A percentile compares a stretch with the other conserved stretches of the same genome.
Conservation (phyloP, 1,140 invertebrate genomes). For the Tetragnatha versicolor region DNA sequence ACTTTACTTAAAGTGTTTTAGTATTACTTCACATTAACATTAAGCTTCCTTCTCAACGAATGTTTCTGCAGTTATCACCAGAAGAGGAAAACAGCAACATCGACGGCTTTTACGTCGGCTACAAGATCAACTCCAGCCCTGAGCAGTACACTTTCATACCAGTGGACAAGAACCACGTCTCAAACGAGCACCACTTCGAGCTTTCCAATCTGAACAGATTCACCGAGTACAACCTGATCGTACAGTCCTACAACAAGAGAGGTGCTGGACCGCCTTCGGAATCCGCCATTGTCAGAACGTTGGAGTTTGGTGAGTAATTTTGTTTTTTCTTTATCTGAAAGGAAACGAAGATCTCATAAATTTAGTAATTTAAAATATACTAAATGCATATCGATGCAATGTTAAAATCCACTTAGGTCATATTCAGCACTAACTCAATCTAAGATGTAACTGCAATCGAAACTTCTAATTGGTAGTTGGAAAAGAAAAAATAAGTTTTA, state of each 20-base stretch:
- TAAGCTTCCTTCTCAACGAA: no score
- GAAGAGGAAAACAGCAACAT: slow-evolving; percentile 82
- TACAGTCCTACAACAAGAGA: slow-evolving; percentile 93
- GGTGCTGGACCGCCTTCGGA: slow-evolving; percentile 88
- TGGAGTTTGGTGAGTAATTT: slow-evolving; percentile 76
- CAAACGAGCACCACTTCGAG: slow-evolving; percentile 14
- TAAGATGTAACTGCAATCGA: no score
- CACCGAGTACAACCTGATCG: slow-evolving; percentile 91
- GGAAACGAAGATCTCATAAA: no score
- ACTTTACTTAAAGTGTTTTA: no score
- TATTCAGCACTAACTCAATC: no score
- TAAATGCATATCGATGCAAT: no score
- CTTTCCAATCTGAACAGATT: slow-evolving; percentile 40
- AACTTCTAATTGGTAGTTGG: no score
- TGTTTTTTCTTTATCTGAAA: no score
- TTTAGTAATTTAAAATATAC: no score
- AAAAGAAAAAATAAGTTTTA: no score
- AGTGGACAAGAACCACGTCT: slow-evolving; percentile 37
- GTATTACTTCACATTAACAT: no score
- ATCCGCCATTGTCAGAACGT: slow-evolving; percentile 85
- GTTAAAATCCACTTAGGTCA: no score
- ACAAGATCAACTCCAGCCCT: slow-evolving; percentile 67
- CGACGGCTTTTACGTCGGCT: slow-evolving; percentile 91
- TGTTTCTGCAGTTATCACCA: slow-evolving; percentile 70
- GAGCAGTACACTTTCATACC: slow-evolving; percentile 62